A percentile compares a stretch with the other conserved stretches of the same genome.
Conservation (phyloP, 35 echinoderm and acorn worm genomes). For the Amphiura filiformis region DNA sequence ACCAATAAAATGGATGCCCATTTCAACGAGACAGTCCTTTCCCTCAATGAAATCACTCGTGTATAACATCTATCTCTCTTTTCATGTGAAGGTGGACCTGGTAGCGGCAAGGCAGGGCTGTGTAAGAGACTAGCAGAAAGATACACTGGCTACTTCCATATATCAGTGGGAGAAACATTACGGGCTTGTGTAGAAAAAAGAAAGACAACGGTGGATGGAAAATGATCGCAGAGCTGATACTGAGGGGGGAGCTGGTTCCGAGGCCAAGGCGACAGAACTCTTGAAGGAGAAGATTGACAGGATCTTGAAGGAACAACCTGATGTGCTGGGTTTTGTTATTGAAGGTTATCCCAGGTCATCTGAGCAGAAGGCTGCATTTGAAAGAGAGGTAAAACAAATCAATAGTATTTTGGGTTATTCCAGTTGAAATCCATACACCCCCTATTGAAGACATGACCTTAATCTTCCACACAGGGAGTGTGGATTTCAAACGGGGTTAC, state of each 20-base stretch:
- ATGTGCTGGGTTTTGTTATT: conserved; percentile 71
- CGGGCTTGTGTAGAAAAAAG: conserved; percentile 35
- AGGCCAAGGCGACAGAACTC: conserved; percentile 54
- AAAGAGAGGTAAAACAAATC: conserved; percentile 58
- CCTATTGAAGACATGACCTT: no score
- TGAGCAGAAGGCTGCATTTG: conserved; percentile 70
- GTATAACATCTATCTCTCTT: no score
- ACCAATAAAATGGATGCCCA: no score
- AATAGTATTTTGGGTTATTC: no score
- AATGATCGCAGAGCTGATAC: conserved; percentile 44
- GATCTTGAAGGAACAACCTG: conserved; percentile 34
- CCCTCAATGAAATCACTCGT: no score
- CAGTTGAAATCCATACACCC: no score
- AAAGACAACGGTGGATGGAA: conserved; percentile 55
- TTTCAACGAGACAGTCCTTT: no score
- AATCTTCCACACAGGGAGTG: no score
- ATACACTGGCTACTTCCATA: conserved; percentile 49
- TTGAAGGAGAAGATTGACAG: conserved; percentile 56
- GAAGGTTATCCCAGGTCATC: conserved; percentile 81
- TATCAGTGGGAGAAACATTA: conserved; percentile 62
- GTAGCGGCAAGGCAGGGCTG: conserved; percentile 56
- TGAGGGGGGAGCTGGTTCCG: conserved; percentile 54
- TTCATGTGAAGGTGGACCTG: conserved; percentile 59
- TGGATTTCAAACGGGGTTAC: no score
- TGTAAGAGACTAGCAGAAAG: conserved; percentile 52